Percentiles rank a stretch among this genome's conserved stretches.
Evolutionary conservation across 2,888 invertebrate species (phyloP).

Genomic region (Furcula furcula): DNA sequence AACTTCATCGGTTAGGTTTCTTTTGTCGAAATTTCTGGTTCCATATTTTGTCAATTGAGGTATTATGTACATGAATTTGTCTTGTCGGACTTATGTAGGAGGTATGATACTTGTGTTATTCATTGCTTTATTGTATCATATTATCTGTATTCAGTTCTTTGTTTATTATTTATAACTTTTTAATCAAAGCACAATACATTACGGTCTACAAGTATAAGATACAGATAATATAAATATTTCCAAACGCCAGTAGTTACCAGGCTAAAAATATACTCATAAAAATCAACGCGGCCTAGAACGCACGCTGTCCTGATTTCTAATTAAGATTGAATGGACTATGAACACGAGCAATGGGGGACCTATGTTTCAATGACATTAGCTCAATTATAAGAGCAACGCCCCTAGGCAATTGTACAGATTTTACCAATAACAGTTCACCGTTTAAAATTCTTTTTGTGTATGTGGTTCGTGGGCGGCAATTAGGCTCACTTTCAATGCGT

Average conservation of each 20-base stretch:
- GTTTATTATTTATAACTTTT: too few species aligned
- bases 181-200: too few species aligned
- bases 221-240: too few species aligned
- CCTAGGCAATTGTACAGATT: conserved; percentile 2
- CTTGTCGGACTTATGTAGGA: too few species aligned
- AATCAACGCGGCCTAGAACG: background rate
- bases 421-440: background rate
- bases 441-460: background rate
- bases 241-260: too few species aligned
- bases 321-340: conserved; percentile 5
- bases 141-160: too few species aligned
- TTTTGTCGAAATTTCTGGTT: too few species aligned
- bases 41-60: too few species aligned
- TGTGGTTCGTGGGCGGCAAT: background rate
- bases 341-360: background rate
- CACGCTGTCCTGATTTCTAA: conserved; percentile 8
- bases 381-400: conserved; percentile 1
- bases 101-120: too few species aligned
- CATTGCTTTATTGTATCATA: too few species aligned
- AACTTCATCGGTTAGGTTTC: conserved; percentile 6
- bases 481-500: background rate
- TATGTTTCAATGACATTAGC: conserved; percentile 2
- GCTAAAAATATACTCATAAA: background rate
- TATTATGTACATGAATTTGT: too few species aligned
- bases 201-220: too few species aligned